phyloP scores from a whole-genome alignment of 2,113 vertebrate genomes.

The Pseudolaguvia tuberculata region DNA sequence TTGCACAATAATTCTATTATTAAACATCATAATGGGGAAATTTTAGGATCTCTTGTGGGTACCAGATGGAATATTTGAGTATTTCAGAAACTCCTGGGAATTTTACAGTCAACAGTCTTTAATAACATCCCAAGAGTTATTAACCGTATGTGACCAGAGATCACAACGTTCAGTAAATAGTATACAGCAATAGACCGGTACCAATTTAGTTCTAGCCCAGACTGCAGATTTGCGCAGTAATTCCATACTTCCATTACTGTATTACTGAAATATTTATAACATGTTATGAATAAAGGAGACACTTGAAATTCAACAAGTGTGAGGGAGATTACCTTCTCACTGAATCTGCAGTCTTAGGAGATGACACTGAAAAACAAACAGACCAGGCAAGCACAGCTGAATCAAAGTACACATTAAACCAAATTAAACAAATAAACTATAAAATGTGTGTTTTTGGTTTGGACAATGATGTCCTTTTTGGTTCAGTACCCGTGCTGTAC shows the following conservation, averaged over 20 bases:
- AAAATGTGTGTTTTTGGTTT: not conserved
- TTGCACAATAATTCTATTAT: too few species aligned
- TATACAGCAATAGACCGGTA: too few species aligned
- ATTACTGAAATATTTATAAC: not conserved
- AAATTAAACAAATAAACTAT: not conserved
- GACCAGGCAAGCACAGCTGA: not conserved
- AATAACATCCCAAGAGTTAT: too few species aligned
- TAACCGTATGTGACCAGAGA: too few species aligned
- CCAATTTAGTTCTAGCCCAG: too few species aligned
- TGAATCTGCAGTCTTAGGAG: not conserved
- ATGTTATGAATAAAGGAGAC: not conserved
- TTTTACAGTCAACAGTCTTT: too few species aligned
- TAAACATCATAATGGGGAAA: too few species aligned
- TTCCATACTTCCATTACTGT: not conserved
- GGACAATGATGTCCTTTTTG: not conserved
- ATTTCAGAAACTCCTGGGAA: too few species aligned
- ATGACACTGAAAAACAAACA: not conserved
- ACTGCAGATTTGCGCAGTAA: too few species aligned
- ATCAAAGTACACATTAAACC: not conserved
- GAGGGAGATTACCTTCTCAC: not conserved
- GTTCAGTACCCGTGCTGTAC: not conserved
- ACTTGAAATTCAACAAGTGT: not conserved
- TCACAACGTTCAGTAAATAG: too few species aligned
- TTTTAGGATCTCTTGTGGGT: too few species aligned
- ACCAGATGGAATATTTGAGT: too few species aligned